phyloP scores from a whole-genome alignment of 2,113 vertebrate genomes.

The Microcebus murinus region DNA sequence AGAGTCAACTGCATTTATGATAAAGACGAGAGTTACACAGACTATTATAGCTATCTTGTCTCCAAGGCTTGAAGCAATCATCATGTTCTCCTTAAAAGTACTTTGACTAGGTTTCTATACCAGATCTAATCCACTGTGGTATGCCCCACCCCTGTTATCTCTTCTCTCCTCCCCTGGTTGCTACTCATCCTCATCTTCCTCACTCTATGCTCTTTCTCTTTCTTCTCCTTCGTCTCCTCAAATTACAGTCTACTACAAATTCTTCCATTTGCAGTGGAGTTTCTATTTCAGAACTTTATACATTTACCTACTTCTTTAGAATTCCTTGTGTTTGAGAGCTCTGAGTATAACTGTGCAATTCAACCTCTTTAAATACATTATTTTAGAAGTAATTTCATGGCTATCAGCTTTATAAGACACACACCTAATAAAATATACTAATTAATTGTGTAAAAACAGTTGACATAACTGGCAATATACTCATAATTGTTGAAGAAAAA shows the following conservation, averaged over 20 bases:
- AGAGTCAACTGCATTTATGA: background rate
- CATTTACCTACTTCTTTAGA: background rate
- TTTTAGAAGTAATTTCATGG: conserved; percentile 48
- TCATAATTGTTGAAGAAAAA: conserved; percentile 2
- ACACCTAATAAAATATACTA: conserved; percentile 7
- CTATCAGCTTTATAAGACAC: background rate
- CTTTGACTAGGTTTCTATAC: background rate
- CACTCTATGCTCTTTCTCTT: background rate
- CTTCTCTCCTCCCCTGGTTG: too few relatives aligned
- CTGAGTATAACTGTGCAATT: background rate
- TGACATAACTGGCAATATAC: background rate
- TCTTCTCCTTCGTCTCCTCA: background rate
- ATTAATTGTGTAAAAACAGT: conserved; percentile 35
- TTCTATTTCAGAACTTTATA: background rate
- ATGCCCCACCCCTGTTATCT: background rate
- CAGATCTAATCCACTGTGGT: background rate
- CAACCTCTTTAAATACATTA: background rate
- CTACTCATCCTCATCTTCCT: background rate
- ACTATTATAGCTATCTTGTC: background rate
- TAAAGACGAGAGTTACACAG: background rate
- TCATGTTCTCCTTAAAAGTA: background rate
- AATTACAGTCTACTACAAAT: background rate
- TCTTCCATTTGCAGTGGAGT: background rate
- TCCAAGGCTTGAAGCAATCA: background rate
- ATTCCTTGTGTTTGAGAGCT: conserved; percentile 34